Evolutionary conservation across 2,797 vertebrate genomes (phyloP).

Genomic region (Carapus acus): DNA sequence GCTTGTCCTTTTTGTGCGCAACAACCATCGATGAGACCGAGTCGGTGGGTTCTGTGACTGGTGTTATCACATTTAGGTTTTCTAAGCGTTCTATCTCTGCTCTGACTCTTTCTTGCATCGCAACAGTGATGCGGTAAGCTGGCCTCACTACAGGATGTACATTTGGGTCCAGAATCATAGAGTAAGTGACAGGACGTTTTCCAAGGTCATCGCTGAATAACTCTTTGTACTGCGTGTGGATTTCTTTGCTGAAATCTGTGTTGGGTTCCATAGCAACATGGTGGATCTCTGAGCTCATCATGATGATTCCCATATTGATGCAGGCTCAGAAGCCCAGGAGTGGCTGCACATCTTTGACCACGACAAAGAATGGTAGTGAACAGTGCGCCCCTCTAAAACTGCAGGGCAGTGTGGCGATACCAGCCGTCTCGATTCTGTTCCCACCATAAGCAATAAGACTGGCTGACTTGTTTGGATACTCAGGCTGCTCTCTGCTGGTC

Average conservation of each 20-base stretch:
- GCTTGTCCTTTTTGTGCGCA: constrained; percentile 35
- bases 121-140: constrained; percentile 23
- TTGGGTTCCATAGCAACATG: background rate
- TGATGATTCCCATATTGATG: constrained; percentile 12
- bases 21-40: constrained; percentile 37
- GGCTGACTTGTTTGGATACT: too few species aligned
- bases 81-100: constrained; percentile 26
- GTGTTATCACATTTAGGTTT: constrained; percentile 23
- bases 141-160: constrained; percentile 23
- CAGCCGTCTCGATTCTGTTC: too few species aligned
- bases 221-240: constrained; percentile 7
- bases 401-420: too few species aligned
- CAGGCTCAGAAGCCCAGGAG: constrained; percentile 23
- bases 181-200: constrained; percentile 29
- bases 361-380: constrained; percentile 12
- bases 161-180: constrained; percentile 25
- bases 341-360: constrained; percentile 6
- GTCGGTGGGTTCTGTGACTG: constrained; percentile 30
- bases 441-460: too few species aligned
- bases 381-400: too few species aligned
- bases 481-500: too few species aligned
- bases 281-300: constrained; percentile 4
- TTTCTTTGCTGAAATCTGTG: background rate
- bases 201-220: constrained; percentile 34
- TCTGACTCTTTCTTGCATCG: constrained; percentile 25